phyloP scores from a whole-genome alignment of 2,797 vertebrate genomes.

The Pygocentrus nattereri region DNA sequence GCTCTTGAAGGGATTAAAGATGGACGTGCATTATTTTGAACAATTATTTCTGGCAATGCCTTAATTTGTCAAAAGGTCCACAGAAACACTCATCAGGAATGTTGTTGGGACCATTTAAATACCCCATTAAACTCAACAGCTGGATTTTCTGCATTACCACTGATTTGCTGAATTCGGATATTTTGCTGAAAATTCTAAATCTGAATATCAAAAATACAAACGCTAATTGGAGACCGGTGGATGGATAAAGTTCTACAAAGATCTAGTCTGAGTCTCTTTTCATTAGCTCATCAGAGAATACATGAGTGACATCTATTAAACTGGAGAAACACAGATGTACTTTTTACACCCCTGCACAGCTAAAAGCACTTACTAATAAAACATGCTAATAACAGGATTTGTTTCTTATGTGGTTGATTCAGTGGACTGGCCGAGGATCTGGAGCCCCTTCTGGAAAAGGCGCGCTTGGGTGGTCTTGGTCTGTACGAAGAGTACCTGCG shows the following conservation, averaged over 20 bases:
- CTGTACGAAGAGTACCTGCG: slow-evolving; percentile 69
- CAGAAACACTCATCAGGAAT: too few species aligned
- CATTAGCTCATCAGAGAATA: background rate
- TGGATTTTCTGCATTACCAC: too few species aligned
- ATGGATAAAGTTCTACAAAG: background rate
- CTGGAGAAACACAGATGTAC: background rate
- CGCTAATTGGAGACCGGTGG: too few species aligned
- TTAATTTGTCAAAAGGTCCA: too few species aligned
- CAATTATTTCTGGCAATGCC: too few species aligned
- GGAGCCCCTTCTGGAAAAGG: slow-evolving; percentile 64
- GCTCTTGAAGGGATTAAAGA: too few species aligned
- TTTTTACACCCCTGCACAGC: background rate
- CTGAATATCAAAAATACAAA: too few species aligned
- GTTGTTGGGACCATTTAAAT: too few species aligned
- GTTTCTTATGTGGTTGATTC: slow-evolving; percentile 37
- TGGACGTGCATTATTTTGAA: too few species aligned
- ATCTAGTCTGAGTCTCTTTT: background rate
- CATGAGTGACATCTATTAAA: background rate
- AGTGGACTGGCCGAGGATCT: slow-evolving; percentile 66
- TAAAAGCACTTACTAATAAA: background rate
- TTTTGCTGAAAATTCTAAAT: too few species aligned
- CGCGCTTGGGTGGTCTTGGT: slow-evolving; percentile 65
- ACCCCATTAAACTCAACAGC: too few species aligned
- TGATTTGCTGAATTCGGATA: too few species aligned
- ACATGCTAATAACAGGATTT: slow-evolving; percentile 12